Percentiles rank a stretch among this genome's conserved stretches.
These are phyloP conservation scores for western clawed frog (Xenopus tropicalis) DNA, from an alignment of 2,113 vertebrate species.

Conservation along the genomic window DNA sequence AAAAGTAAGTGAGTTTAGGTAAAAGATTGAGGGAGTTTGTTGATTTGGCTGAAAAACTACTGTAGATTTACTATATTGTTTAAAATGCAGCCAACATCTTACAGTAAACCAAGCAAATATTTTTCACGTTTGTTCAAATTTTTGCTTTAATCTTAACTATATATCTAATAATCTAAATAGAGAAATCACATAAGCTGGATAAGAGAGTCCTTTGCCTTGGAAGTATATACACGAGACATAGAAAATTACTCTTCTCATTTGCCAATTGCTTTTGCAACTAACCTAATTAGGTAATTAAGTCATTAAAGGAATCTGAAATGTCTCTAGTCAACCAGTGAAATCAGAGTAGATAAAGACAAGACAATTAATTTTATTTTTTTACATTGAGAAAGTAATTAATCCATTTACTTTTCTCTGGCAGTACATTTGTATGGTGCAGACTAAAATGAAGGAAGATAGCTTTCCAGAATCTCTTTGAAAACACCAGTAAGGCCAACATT, in stretches of 20 bases:
- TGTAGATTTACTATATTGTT: too few species aligned
- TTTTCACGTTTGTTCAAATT: slow-evolving; percentile 54
- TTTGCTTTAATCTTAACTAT: slow-evolving; percentile 60
- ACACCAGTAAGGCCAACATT: slow-evolving; percentile 62
- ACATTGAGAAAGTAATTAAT: slow-evolving; percentile 84
- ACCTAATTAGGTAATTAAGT: slow-evolving; percentile 95
- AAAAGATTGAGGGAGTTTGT: too few species aligned
- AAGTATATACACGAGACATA: slow-evolving; percentile 65
- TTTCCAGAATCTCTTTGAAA: slow-evolving; percentile 84
- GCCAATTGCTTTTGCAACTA: slow-evolving; percentile 75
- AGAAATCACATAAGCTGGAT: slow-evolving; percentile 51
- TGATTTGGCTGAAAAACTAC: too few species aligned
- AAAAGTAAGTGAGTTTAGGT: too few species aligned
- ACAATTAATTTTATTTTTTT: slow-evolving; percentile 56
- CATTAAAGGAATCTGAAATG: slow-evolving; percentile 85
- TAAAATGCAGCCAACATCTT: slow-evolving; percentile 53
- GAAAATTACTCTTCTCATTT: slow-evolving; percentile 74
- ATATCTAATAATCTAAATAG: slow-evolving; percentile 56
- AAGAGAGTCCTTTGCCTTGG: slow-evolving; percentile 61
- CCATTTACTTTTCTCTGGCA: slow-evolving; percentile 77
- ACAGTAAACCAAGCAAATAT: slow-evolving; percentile 52
- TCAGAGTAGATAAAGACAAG: slow-evolving; percentile 77
- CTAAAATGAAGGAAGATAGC: slow-evolving; percentile 72
- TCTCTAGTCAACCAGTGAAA: slow-evolving; percentile 72
- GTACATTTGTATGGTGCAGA: slow-evolving; percentile 72